These are phyloP conservation scores for Zeugodacus cucurbitae DNA, from an alignment of 1,140 invertebrate species.

Conservation along the genomic window DNA sequence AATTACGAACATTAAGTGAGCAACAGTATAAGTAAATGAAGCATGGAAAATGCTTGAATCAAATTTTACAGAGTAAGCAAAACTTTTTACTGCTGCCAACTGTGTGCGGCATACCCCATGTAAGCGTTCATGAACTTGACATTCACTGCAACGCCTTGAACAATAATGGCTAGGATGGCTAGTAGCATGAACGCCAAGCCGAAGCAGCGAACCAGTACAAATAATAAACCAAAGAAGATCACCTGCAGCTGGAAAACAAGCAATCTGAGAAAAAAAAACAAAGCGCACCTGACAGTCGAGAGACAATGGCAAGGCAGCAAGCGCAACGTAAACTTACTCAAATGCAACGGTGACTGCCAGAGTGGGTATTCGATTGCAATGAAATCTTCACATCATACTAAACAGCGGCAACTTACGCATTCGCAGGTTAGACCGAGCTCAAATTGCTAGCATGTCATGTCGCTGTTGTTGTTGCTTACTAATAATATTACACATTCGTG, in stretches of 20 bases:
- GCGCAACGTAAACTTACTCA: constrained; percentile 2
- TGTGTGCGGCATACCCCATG: neutral
- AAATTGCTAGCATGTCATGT: neutral
- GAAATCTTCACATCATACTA: neutral
- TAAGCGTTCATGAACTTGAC: constrained; percentile 30
- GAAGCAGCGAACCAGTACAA: neutral
- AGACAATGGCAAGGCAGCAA: neutral
- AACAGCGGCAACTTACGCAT: neutral
- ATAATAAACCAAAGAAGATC: neutral
- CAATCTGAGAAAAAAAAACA: no score
- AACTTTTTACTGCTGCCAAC: no score
- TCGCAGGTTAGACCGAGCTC: neutral
- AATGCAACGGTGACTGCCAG: neutral
- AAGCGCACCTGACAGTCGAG: neutral
- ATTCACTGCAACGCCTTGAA: neutral
- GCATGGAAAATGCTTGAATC: no score
- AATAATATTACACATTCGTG: neutral
- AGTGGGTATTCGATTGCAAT: neutral
- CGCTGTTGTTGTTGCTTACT: neutral
- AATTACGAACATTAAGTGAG: no score
- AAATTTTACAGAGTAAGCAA: no score
- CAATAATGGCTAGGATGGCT: neutral
- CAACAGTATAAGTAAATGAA: no score
- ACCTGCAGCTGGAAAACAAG: no score
- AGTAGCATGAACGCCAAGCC: no score